phyloP scores from a whole-genome alignment of 2,797 vertebrate species.

The Chiroxiphia lanceolata region DNA sequence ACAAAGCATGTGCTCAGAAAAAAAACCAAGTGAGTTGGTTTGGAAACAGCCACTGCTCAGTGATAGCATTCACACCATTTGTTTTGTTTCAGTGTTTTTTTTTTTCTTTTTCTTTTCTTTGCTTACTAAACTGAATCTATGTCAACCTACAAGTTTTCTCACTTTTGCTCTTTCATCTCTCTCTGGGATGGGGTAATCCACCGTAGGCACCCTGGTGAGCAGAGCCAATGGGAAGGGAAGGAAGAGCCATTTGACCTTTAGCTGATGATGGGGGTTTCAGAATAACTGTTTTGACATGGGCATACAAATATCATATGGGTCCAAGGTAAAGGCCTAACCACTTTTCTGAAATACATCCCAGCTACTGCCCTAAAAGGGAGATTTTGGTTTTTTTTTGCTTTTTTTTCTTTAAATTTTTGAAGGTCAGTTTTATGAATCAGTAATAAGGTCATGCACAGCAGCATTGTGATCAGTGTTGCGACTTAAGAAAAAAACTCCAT shows the following conservation, averaged over 20 bases:
- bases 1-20: not conserved
- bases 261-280: not conserved
- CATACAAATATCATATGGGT: not conserved
- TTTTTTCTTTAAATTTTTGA: not conserved
- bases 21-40: not conserved
- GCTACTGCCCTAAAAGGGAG: not conserved
- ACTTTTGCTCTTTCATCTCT: not conserved
- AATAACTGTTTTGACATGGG: not conserved
- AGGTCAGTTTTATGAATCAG: conserved; percentile 22
- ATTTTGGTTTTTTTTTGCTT: not conserved
- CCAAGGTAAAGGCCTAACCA: not conserved
- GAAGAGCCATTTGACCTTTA: not conserved
- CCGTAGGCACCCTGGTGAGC: not conserved
- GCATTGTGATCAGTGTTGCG: not conserved
- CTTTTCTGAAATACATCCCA: not conserved
- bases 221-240: not conserved
- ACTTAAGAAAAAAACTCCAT: not conserved
- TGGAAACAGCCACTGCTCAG: not conserved
- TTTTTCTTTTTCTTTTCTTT: not conserved
- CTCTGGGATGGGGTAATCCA: rapidly evolving
- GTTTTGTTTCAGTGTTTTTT: not conserved
- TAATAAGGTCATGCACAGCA: not conserved
- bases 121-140: not conserved
- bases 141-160: not conserved
- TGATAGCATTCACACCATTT: not conserved